phyloP scores from a whole-genome alignment of 2,113 vertebrate species.

The Physeter macrocephalus region DNA sequence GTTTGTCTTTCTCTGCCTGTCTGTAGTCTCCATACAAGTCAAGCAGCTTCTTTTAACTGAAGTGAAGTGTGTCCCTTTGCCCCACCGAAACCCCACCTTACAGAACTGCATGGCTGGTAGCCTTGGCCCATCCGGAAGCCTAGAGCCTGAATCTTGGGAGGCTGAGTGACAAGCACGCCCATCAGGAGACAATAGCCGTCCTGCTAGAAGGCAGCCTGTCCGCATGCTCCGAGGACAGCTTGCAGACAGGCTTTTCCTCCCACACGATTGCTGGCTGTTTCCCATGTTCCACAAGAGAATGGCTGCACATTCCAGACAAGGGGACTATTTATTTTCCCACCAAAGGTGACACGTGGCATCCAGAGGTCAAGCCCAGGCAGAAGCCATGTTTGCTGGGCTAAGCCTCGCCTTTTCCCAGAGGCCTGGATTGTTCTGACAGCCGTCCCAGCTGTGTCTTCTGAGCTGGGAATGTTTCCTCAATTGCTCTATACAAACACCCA shows the following conservation, averaged over 20 bases:
- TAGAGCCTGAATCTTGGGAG: background rate
- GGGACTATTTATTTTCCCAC: slow-evolving; percentile 85
- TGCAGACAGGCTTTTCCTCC: slow-evolving; percentile 61
- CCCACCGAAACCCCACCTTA: background rate
- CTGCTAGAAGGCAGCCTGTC: background rate
- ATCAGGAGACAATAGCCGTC: slow-evolving; percentile 28
- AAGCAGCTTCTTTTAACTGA: too few relatives aligned
- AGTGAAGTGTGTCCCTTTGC: background rate
- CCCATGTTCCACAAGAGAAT: slow-evolving; percentile 70
- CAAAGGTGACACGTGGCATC: slow-evolving; percentile 74
- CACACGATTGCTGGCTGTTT: slow-evolving; percentile 75
- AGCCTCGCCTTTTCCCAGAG: slow-evolving; percentile 77
- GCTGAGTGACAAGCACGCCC: background rate
- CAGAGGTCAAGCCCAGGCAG: slow-evolving; percentile 80
- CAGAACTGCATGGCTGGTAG: background rate
- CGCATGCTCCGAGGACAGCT: slow-evolving; percentile 16
- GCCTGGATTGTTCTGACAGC: slow-evolving; percentile 66
- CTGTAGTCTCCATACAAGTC: background rate
- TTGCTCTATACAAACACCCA: slow-evolving; percentile 64
- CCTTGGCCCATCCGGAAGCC: background rate
- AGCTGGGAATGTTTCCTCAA: slow-evolving; percentile 67
- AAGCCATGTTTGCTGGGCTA: slow-evolving; percentile 73
- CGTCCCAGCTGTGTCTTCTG: slow-evolving; percentile 71
- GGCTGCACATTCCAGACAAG: slow-evolving; percentile 69
- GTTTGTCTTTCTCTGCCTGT: background rate